Evolutionary conservation across 2,888 invertebrate genomes (phyloP).

Genomic region (Andrena fulva): DNA sequence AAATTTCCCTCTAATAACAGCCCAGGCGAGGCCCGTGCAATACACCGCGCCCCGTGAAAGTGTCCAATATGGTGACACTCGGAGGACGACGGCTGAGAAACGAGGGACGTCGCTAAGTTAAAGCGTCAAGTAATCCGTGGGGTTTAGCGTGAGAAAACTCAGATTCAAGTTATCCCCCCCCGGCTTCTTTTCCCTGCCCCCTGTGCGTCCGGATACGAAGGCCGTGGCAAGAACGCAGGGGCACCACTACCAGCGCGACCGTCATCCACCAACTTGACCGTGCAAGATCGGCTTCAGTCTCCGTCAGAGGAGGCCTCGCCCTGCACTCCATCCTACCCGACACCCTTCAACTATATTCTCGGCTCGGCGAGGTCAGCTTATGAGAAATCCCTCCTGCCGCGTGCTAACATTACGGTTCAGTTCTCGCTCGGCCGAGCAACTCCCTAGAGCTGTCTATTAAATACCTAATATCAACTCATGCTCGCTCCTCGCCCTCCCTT

Average conservation of each 20-base stretch:
- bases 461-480: slow-evolving; percentile 81
- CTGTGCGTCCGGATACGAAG: neutral
- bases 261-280: slow-evolving; percentile 35
- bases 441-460: slow-evolving; percentile 81
- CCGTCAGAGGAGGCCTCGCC: slow-evolving; percentile 52
- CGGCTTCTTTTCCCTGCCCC: slow-evolving; percentile 70
- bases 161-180: slow-evolving; percentile 79
- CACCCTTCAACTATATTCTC: slow-evolving; percentile 75
- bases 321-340: slow-evolving; percentile 55
- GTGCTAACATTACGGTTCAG: slow-evolving; percentile 78
- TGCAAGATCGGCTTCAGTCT: slow-evolving; percentile 62
- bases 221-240: slow-evolving; percentile 23
- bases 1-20: slow-evolving; percentile 81
- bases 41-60: slow-evolving; percentile 65
- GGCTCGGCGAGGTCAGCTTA: slow-evolving; percentile 78
- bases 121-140: slow-evolving; percentile 80
- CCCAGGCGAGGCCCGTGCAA: slow-evolving; percentile 33
- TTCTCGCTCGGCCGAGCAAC: slow-evolving; percentile 76
- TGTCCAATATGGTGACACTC: slow-evolving; percentile 81
- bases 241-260: slow-evolving; percentile 21
- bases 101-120: slow-evolving; percentile 80
- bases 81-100: slow-evolving; percentile 81
- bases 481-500: slow-evolving; percentile 42
- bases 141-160: slow-evolving; percentile 81
- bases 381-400: slow-evolving; percentile 80